Conservation (phyloP, 2,113 vertebrate genomes). For the Ctenodactylus gundi region DNA sequence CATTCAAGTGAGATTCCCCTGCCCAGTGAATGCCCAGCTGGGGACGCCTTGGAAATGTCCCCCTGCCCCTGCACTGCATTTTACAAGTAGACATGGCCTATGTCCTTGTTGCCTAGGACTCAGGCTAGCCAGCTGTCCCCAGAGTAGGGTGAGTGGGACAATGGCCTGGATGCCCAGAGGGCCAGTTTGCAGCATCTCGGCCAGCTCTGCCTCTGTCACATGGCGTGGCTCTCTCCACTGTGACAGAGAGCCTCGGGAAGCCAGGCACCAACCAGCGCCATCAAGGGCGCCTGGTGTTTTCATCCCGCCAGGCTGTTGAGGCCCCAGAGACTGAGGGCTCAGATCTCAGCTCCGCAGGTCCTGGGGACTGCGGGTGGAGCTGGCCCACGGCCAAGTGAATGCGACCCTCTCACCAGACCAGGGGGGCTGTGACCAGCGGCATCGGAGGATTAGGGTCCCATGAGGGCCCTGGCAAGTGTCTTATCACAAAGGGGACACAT, state of each 20-base stretch:
- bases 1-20: not conserved
- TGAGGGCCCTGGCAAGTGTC: constrained; percentile 23
- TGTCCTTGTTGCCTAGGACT: not conserved
- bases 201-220: not conserved
- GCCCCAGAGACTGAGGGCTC: not conserved
- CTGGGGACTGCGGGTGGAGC: not conserved
- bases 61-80: too few relatives aligned
- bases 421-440: constrained; percentile 29
- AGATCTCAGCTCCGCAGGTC: not conserved
- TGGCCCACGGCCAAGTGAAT: constrained; percentile 23
- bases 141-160: accelerated
- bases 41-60: not conserved
- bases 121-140: accelerated
- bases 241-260: not conserved
- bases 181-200: accelerated
- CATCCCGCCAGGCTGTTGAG: not conserved
- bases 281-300: not conserved
- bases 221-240: accelerated
- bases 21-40: not conserved
- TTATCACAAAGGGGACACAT: constrained; percentile 53
- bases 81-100: not conserved
- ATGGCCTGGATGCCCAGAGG: not conserved
- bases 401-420: not conserved
- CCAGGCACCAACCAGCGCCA: not conserved
- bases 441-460: not conserved